Conservation (phyloP, 2,797 vertebrate species). For the Eidolon dupreanum region DNA sequence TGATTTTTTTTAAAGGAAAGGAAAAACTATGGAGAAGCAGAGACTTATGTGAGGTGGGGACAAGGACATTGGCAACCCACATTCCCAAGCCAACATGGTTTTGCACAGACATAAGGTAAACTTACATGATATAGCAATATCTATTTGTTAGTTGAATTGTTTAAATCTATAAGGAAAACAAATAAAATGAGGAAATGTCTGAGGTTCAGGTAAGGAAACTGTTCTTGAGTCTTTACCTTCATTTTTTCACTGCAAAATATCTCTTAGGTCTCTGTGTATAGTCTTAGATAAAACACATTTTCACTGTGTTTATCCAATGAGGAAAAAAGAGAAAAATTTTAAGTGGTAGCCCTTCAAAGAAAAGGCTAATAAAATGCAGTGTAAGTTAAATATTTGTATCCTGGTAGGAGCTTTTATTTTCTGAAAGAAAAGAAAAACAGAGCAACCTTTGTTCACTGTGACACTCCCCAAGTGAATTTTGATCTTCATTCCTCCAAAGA, state of each 20-base stretch:
- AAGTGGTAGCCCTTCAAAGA: slow-evolving; percentile 6
- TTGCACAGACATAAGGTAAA: not conserved
- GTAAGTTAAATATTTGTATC: slow-evolving; percentile 51
- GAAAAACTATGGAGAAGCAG: not conserved
- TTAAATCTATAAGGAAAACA: not conserved
- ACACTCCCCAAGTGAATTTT: not conserved
- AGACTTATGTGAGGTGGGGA: not conserved
- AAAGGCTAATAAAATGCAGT: slow-evolving; percentile 22
- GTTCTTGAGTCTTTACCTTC: not conserved
- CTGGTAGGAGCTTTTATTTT: not conserved
- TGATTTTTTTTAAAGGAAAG: not conserved
- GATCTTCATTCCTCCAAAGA: not conserved
- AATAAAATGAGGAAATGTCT: not conserved
- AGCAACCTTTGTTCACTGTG: not conserved
- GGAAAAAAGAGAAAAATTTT: not conserved
- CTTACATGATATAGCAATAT: not conserved
- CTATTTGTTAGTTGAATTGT: not conserved
- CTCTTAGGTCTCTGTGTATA: not conserved
- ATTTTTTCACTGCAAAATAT: not conserved
- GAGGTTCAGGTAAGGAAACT: not conserved
- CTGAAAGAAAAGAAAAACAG: not conserved
- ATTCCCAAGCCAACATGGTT: not conserved
- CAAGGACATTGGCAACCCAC: not conserved
- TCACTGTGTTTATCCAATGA: slow-evolving; percentile 13
- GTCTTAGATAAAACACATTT: not conserved